Base-by-base conservation (phyloP, 2,113 vertebrate species). In the Syngnathoides biaculeatus region DNA sequence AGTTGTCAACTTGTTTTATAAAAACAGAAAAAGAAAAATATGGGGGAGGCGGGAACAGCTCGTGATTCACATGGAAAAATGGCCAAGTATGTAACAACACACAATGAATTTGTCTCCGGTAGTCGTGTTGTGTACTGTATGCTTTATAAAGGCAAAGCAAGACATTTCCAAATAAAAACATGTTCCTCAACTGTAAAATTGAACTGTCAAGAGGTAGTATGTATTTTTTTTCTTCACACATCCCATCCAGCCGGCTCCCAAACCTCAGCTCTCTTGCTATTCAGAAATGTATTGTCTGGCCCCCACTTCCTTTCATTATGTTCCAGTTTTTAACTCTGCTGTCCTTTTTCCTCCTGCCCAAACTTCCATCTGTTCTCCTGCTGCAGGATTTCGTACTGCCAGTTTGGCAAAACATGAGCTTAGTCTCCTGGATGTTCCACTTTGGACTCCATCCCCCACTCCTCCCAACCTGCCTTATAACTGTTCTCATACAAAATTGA, bases 371-470 rank as follows among this genome's bases (percentile, higher is more conserved):
- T 45, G 60, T 62, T 43, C 40, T 43, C 22, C 40, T 43, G 22
- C n/a, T 43, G 40, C 60, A 26, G 60, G 40, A 62, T 62, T 62
- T 24, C 60, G 26, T 17, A 17, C 39, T 62, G 60, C 60, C n/a
- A 43, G 60, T 62, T 62, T 43, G 60, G 40, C 60, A 62, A 14
- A 30, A 26, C 27, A 57, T 30, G 55, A 57, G 55, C 26, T 57
- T 30, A 30, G 20, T 40, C 60, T 43, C 13, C 14, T 43, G n/a
- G 40, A 61, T 27, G 43, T 11, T 65, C 45, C 45, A 48, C 27
- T 7, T 45, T 47, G 42, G 14, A 45, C 42, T 45, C 17, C 22
- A 63, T 45, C 15, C 61, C 19, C 22, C 59, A 42, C n/a, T 30
- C 14, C 59, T 14, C 38, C 11, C 20, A 42, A 22, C n/a, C 27